Evolutionary conservation across 2,797 vertebrate species (phyloP), one percentile per base, ranked within the genome.

Genomic region (Rhinoraja longicauda): DNA sequence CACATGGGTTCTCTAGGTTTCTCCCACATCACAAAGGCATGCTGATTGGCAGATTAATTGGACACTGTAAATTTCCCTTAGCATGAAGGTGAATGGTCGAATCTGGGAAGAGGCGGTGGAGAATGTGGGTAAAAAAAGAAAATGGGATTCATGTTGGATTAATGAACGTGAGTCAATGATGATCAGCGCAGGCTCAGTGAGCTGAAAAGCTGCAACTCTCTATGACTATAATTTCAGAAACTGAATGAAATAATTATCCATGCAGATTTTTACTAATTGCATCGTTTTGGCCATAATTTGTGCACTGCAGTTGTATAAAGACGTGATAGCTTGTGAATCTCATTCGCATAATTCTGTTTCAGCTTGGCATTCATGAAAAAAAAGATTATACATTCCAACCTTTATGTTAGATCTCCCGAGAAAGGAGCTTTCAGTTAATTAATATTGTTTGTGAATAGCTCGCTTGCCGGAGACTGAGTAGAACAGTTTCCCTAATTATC

Each of bases 401-500:
- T 91, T 53, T 73, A 45, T 91, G 72, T 72, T 70, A 73, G 32
- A 19, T 72, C 36, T 91, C 39, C 36, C 39, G 64, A 26, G 24
- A 73, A 73, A 53, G 36, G 39, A 45, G 1, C 90, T 45, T 91
- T 90, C 32, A 10, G 21, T 26, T 45, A 73, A 53, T 91, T 73
- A 91, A 90, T 73, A 91, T 39, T 39, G 67, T 91, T 73, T 21
- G 17, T 45, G 67, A 53, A 91, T 36, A 91, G 36, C 21, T 19
- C 5, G 67, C 67, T 26, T 29, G 36, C 24, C 26, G 67, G n/a
- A 91, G 36, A 67, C 90, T 15, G 67, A 91, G 36, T 39, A 26
- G 64, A 91, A 53, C 29, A 15, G 9, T 45, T 72, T 29, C 70
- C 90, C 36, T 73, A 94, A 93, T 93, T 94, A 53, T 32, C 67